Base-by-base conservation (phyloP, 2,113 vertebrate genomes). In the Dolichotis patagonum region DNA sequence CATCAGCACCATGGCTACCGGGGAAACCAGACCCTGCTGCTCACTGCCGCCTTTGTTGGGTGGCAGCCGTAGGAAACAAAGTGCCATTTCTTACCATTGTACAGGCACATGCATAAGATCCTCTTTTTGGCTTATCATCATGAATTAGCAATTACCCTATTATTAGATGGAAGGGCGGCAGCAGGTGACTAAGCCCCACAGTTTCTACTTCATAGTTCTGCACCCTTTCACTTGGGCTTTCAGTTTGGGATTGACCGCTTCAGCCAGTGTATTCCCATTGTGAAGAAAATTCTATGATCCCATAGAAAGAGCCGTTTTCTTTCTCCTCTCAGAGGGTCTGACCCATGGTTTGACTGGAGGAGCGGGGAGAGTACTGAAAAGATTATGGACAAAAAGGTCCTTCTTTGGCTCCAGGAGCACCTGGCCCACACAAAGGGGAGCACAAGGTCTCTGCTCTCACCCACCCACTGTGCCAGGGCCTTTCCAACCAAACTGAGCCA, bases 141-240 rank as follows among this genome's bases (percentile, higher is more conserved):
- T 97, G 98, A 98, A 98, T 98, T 96, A 97, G 81, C 95, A 98
- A 96, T 95, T 85, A 88, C 93, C 95, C 89, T 78, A 96, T 97
- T 97, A 97, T 46, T 38, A 86, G 80, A 88, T 10, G 80, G 96
- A 65, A 63, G 89, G 86, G 91, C 67, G 9, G 96, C 91, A 90
- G 96, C 97, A 97, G 97, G 94, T 96, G 97, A 98, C 88, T 88
- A 95, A 95, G 96, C 92, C 17, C 65, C 69, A 19, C 77, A 30
- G 90, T 71, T 96, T 92, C 52, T 28, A 56, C 86, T 84, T 67
- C 71, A 32, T 56, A 78, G 85, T 77, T 65, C 88, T 80, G 96
- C 92, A 73, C 52, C 46, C 89, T 82, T 85, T 94, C 93, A 30
- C 69, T 88, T 62, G 35, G 89, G 46, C 89, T 97, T 83, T 92